Evolutionary conservation across 2,113 vertebrate genomes (phyloP).

Genomic region (Poicephalus gulielmi): DNA sequence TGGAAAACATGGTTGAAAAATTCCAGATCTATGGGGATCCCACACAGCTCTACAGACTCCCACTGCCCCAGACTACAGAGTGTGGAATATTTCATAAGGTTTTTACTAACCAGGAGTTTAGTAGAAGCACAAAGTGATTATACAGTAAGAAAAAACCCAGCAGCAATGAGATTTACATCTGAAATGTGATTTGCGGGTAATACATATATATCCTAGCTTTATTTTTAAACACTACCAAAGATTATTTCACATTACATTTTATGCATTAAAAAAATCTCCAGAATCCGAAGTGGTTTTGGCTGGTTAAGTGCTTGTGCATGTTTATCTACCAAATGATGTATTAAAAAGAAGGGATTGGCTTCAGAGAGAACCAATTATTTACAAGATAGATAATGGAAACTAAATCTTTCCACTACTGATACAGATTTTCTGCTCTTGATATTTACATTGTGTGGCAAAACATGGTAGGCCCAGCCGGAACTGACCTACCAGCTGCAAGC

Average conservation of each 20-base stretch:
- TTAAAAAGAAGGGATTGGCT: neutral
- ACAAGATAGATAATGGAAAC: neutral
- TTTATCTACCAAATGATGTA: neutral
- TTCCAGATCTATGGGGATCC: conserved; percentile 48
- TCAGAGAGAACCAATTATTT: neutral
- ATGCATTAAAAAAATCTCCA: neutral
- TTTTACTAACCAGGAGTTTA: neutral
- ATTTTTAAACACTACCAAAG: neutral
- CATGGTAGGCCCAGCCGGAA: conserved; percentile 35
- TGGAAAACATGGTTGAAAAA: neutral
- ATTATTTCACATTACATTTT: neutral
- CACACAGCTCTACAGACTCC: neutral
- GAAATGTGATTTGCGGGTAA: conserved; percentile 1
- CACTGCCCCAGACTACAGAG: neutral
- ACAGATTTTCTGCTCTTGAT: neutral
- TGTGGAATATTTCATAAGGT: neutral
- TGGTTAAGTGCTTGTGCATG: neutral
- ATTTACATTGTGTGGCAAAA: neutral
- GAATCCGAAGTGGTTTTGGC: neutral
- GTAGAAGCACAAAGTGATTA: neutral
- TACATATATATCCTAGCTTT: neutral
- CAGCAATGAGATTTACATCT: neutral
- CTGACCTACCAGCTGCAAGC: conserved; percentile 16
- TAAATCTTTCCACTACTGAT: neutral
- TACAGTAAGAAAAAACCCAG: neutral